These are phyloP conservation scores for Ctena decussata DNA, from an alignment of 2,888 invertebrate species.

Conservation along the genomic window DNA sequence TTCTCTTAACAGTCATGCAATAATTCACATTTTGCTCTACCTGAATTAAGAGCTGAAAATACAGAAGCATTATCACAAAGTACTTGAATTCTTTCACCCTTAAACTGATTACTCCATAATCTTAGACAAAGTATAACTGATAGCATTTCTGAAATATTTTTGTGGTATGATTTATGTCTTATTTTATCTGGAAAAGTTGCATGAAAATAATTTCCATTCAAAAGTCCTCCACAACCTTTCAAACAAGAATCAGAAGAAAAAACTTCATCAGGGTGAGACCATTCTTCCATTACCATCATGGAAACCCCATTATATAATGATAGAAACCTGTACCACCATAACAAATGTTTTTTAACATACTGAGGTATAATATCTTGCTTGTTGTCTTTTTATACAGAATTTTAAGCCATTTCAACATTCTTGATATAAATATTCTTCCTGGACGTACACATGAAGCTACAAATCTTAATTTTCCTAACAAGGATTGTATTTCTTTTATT, in stretches of 20 bases:
- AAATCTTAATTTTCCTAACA: conserved; percentile 25
- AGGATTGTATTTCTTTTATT: conserved; percentile 21
- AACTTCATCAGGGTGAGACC: conserved; percentile 1
- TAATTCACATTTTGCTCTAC: not conserved
- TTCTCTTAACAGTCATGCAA: conserved; percentile 34
- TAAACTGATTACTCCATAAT: not conserved
- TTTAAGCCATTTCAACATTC: conserved; percentile 18
- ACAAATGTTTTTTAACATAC: too few species aligned
- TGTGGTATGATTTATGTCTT: not conserved
- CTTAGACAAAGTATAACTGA: conserved; percentile 15
- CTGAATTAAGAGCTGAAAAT: conserved; percentile 11
- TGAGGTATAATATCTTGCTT: conserved; percentile 1
- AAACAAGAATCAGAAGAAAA: conserved; percentile 27
- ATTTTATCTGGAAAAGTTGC: conserved; percentile 15
- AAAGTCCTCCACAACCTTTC: conserved; percentile 29
- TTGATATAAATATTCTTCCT: conserved; percentile 7
- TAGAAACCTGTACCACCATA: too few species aligned
- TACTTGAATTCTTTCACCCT: not conserved
- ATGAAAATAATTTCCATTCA: conserved; percentile 18
- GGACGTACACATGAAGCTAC: conserved; percentile 11
- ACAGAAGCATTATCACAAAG: conserved; percentile 8
- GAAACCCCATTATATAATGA: conserved; percentile 18
- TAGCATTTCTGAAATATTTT: conserved; percentile 24
- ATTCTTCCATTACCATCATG: conserved; percentile 11
- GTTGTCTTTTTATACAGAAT: not conserved